phyloP scores from a whole-genome alignment of 1,140 invertebrate species.

The Ceratosolen fusciceps region DNA sequence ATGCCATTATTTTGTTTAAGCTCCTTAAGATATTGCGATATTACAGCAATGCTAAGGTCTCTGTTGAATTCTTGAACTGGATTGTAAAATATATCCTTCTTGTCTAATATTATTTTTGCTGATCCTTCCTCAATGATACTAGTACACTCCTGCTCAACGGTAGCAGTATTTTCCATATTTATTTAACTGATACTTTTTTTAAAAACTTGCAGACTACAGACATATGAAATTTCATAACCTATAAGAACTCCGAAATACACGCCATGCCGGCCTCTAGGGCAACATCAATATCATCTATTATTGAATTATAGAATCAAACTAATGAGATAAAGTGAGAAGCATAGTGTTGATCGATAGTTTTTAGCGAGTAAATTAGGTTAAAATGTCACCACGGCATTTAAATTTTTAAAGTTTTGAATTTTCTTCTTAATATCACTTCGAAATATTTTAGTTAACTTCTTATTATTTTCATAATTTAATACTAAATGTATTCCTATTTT shows the following conservation, averaged over 20 bases:
- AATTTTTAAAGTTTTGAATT: no score
- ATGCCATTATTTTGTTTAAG: constrained; percentile 45
- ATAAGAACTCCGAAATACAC: not conserved
- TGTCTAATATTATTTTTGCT: constrained; percentile 78
- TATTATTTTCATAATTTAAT: no score
- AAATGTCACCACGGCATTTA: no score
- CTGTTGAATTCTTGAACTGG: constrained; percentile 98
- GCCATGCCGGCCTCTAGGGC: not conserved
- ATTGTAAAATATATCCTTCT: constrained; percentile 93
- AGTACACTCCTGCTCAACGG: not conserved
- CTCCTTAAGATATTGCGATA: constrained; percentile 66
- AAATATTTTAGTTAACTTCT: no score
- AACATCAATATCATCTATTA: constrained; percentile 13
- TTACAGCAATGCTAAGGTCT: constrained; percentile 79
- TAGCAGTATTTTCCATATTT: constrained; percentile 29
- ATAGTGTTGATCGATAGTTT: no score
- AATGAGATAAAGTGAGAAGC: no score
- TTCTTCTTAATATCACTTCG: no score
- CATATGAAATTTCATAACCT: constrained; percentile 10
- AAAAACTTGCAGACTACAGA: no score
- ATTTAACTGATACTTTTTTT: not conserved
- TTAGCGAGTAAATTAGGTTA: no score
- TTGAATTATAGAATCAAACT: no score
- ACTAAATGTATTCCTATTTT: no score
- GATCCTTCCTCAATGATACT: constrained; percentile 78